Base-by-base conservation (phyloP, 2,888 invertebrate species). In the Mythimna ferrago region DNA sequence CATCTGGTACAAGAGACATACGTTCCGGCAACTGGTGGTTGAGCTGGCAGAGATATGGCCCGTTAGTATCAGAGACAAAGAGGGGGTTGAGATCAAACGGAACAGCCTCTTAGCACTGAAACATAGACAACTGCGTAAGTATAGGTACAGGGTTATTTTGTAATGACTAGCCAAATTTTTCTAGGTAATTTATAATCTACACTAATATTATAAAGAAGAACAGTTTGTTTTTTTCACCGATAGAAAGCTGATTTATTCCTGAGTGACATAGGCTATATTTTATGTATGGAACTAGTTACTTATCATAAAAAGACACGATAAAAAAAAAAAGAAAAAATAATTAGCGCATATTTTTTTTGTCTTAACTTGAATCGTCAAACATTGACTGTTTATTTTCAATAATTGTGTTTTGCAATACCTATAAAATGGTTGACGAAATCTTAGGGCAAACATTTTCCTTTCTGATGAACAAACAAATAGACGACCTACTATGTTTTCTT, bases 21-120 rank as follows among this genome's bases (percentile, higher is more conserved):
- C 90, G 61, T 95, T 95, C 74, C 88, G 91, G 57, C 89, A 89
- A 67, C 89, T 95, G n/a, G 83, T 95, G n/a, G 86, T 76, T 2
- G 92, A 94, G 58, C 83, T 95, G 54, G 90, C 89, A 5, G 91
- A 93, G 21, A 91, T 95, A 72, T 95, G 95, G 94, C 94, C 94
- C 10, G 89, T 90, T 11, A 80, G 88, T 1, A 84, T 86, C 32
- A 80, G 87, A n/a, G 90, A 92, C 75, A 85, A 86, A 21, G 88
- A 92, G 66, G 92, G 88, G 11, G 80, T 74, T 9, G 88, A 86
- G 21, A 92, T 95, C 48, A 95, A 94, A 78, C 82, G 75, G n/a
- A 83, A 87, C 51, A 93, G 93, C 57, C 86, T 94, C 3, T 89
- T 88, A 16, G 88, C 91, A 3, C 81, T 94, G 16, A 92, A 90